phyloP scores from a whole-genome alignment of 2,113 vertebrate genomes.

The Odocoileus hemionus region DNA sequence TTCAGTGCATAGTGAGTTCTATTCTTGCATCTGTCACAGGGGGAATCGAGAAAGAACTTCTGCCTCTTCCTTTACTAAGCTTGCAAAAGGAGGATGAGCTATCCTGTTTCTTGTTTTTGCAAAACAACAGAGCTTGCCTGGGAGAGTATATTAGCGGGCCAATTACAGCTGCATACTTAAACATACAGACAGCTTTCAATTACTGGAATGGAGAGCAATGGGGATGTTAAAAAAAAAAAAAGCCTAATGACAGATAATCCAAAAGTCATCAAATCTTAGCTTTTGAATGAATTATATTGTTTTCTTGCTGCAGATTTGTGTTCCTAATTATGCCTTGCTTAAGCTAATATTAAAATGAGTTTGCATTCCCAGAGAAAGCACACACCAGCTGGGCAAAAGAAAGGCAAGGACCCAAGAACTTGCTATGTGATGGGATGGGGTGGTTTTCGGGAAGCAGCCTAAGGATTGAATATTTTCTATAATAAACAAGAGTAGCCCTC shows the following conservation, averaged over 20 bases:
- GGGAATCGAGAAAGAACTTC: not conserved
- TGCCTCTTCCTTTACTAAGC: not conserved
- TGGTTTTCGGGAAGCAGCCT: not conserved
- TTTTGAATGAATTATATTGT: conserved; percentile 46
- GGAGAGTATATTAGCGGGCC: not conserved
- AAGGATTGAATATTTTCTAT: not conserved
- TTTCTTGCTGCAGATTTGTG: conserved; percentile 57
- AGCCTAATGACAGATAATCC: conserved; percentile 15
- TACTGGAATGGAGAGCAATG: not conserved
- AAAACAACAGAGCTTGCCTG: conserved; percentile 18
- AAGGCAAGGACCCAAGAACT: not conserved
- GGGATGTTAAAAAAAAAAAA: not conserved
- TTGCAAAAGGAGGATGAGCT: not conserved
- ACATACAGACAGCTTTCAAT: not conserved
- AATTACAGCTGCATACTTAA: not conserved
- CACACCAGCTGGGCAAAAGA: conserved; percentile 44
- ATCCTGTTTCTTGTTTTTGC: not conserved
- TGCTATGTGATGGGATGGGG: not conserved
- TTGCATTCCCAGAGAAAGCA: conserved; percentile 52
- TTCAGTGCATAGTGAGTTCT: not conserved
- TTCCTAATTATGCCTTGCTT: conserved; percentile 62
- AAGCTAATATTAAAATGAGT: conserved; percentile 64
- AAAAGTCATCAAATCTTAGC: conserved; percentile 45
- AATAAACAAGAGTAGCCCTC: not conserved
- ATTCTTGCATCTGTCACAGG: not conserved